Evolutionary conservation across 2,113 vertebrate genomes (phyloP), one percentile per base, ranked within the genome.

Genomic region (Stigmatopora argus): DNA sequence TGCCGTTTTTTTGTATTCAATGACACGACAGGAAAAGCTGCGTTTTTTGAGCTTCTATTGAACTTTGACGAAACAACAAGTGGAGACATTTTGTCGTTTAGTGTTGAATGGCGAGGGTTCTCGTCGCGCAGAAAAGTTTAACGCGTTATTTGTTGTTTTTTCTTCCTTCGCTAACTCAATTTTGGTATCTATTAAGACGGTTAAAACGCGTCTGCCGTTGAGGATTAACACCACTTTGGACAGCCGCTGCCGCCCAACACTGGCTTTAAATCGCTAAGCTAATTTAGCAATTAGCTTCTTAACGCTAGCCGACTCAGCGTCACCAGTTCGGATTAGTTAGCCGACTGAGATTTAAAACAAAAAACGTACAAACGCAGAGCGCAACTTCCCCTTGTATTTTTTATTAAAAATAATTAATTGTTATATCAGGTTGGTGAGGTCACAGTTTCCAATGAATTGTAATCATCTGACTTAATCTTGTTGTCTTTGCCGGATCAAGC

Each of bases 201-300:
- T 62, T 14, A 1, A 34, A 48, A 23, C 44, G 38, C 13, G 21
- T 45, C 19, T 15, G 41, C 19, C 19, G 12, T 14, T 13, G 38
- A 45, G 59, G 72, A 56, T 69, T 69, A 72, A 58, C 31, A 31
- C 48, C 23, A 19, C 34, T 56, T 68, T 34, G 38, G 31, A 26
- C 23, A 26, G 60, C 49, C 11, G 62, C 38, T 52, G 1, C 19
- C 17, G 23, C 44, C 69, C 56, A 58, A 53, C 59, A 2, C 23
- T 70, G 59, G 49, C 51, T 38, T 65, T 53, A 65, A 38, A 13
- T 55, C 74, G 5, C 1, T 64, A 55, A 75, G 80, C 75, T 83
- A 78, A 83, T 77, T 80, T 74, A 71, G 75, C 77, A 63, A 56
- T 72, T 84, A 81, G 83, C 83, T 49, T 13, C 74, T 74, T 59